Evolutionary conservation across 1,140 invertebrate genomes (phyloP).

Genomic region (Limonius californicus): DNA sequence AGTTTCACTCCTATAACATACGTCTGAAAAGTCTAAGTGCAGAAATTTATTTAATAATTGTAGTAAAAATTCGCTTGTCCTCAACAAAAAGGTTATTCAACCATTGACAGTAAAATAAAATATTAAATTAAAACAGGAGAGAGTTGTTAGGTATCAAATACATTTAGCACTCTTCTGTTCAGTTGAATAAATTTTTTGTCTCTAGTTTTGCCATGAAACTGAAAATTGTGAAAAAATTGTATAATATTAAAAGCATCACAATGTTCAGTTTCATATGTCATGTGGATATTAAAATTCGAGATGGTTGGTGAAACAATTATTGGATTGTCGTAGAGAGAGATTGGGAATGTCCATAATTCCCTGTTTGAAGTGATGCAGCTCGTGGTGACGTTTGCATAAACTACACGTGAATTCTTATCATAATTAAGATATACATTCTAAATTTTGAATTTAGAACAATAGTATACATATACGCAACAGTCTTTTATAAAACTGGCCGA

Average conservation of each 20-base stretch:
- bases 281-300: not conserved
- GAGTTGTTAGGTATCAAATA: too few species aligned
- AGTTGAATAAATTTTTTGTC: too few species aligned
- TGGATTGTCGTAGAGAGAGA: not conserved
- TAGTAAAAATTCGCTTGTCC: too few species aligned
- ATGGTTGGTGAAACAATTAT: not conserved
- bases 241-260: not conserved
- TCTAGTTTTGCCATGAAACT: too few species aligned
- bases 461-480: constrained; percentile 48
- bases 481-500: constrained; percentile 47
- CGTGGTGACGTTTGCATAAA: constrained; percentile 12
- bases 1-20: too few species aligned
- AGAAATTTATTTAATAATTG: too few species aligned
- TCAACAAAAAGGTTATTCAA: too few species aligned
- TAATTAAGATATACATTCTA: constrained; percentile 33
- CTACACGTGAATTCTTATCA: constrained; percentile 11
- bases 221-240: not conserved
- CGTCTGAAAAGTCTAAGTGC: too few species aligned
- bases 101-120: too few species aligned
- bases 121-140: too few species aligned
- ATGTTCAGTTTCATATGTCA: not conserved
- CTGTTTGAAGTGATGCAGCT: not conserved
- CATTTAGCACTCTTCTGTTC: too few species aligned
- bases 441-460: constrained; percentile 46
- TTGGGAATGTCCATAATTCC: not conserved